These are phyloP conservation scores for Clunio marinus DNA, from an alignment of 2,888 invertebrate genomes.

Conservation along the genomic window DNA sequence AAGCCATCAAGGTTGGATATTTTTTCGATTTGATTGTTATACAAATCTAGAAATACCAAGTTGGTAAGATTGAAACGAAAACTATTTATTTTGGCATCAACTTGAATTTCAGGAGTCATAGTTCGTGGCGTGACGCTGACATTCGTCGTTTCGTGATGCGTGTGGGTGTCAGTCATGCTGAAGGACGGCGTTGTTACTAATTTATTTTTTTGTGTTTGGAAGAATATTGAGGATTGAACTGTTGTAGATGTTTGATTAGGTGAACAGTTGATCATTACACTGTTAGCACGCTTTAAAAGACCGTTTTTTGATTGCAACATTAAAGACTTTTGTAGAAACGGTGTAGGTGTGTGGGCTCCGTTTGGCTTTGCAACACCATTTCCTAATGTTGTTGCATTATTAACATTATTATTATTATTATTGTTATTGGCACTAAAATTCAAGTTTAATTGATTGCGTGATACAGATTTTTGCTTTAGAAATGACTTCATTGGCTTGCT, in stretches of 20 bases:
- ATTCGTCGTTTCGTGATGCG: slow-evolving; percentile 30
- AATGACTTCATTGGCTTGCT: slow-evolving; percentile 31
- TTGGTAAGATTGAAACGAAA: slow-evolving; percentile 55
- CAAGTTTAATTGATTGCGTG: slow-evolving; percentile 36
- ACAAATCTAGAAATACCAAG: slow-evolving; percentile 87
- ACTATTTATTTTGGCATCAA: slow-evolving; percentile 39
- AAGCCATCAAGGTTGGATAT: slow-evolving; percentile 74
- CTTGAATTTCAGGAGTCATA: slow-evolving; percentile 48
- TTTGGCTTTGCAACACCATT: slow-evolving; percentile 2
- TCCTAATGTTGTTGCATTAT: not conserved
- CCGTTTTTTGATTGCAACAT: slow-evolving; percentile 41
- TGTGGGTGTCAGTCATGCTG: slow-evolving; percentile 28
- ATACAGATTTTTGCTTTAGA: slow-evolving; percentile 33
- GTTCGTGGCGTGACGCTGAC: slow-evolving; percentile 18
- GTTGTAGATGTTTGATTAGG: not conserved
- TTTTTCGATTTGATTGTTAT: slow-evolving; percentile 89
- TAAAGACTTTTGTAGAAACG: slow-evolving; percentile 37
- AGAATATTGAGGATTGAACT: slow-evolving; percentile 23
- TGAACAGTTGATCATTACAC: slow-evolving; percentile 46
- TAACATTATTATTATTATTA: not conserved
- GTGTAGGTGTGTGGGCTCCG: slow-evolving; percentile 18
- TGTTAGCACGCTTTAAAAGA: slow-evolving; percentile 48
- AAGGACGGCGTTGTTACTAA: slow-evolving; percentile 36
- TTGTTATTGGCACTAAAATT: slow-evolving; percentile 35
- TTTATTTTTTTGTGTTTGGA: slow-evolving; percentile 11